Evolutionary conservation across 2,797 vertebrate species (phyloP), one percentile per base, ranked within the genome.

Genomic region (Alcedo atthis): DNA sequence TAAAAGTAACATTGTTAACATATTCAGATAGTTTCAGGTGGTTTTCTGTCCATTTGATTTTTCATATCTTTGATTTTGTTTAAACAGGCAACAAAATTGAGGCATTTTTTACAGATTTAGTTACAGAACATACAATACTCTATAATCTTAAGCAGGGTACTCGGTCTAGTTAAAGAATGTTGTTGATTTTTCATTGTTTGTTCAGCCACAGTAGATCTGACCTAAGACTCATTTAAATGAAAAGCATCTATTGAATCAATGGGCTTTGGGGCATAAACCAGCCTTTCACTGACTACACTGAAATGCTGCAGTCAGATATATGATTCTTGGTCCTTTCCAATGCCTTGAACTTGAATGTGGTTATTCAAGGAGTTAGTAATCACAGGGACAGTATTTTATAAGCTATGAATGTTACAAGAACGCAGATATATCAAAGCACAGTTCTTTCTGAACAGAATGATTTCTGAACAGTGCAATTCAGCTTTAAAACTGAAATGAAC

Each of bases 351-450:
- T 70, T 92, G 57, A 92, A 93, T 87, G 84, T 64, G 73, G 57
- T 85, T 83, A 74, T 93, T 94, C 83, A 93, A 88, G 51, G 83
- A 86, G 67, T 71, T 70, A 53, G 88, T 46, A 92, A 87, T 85
- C 84, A 80, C 64, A 93, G 48, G 59, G 53, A 20, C 48, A 77
- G 48, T 74, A 70, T 88, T 93, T 93, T 81, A 70, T 54, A 87
- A 89, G 45, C 57, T 64, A 26, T 68, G 84, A 89, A 67, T 62
- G 58, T 45, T 91, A 13, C 7, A 93, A 90, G 61, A 68, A 61
- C 61, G 37, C 8, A 89, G 64, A 89, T 90, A 54, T 67, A 85
- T 87, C 68, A 80, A 24, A 67, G 16, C 35, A 32, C 25, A 61
- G 45, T 63, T 87, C 43, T 76, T 86, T 57, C 64, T 63, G 58